phyloP scores from a whole-genome alignment of 2,888 invertebrate genomes.

The Copidosoma aretas region DNA sequence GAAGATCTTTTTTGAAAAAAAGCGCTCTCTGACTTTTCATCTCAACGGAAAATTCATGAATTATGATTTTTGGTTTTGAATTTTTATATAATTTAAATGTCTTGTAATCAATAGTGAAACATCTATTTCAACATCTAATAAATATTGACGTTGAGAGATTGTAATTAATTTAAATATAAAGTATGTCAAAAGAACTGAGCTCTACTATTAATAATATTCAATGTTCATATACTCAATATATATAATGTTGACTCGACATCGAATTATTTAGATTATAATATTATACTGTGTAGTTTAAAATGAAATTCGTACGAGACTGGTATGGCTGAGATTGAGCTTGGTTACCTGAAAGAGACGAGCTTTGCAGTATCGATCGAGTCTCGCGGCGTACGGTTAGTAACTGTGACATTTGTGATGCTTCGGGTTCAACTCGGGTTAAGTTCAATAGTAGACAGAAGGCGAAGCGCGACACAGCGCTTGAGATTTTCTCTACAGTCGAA shows the following conservation, averaged over 20 bases:
- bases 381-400: no score
- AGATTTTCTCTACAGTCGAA: background rate
- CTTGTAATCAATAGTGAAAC: background rate
- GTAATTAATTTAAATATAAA: no score
- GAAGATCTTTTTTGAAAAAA: background rate
- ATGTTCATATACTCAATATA: background rate
- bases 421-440: background rate
- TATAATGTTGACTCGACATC: background rate
- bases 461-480: no score
- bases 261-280: background rate
- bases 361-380: background rate
- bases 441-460: background rate
- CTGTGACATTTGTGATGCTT: conserved; percentile 1
- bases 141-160: no score
- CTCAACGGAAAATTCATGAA: background rate
- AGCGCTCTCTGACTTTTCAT: background rate
- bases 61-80: background rate
- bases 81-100: background rate
- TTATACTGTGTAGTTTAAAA: background rate
- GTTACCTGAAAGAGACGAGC: background rate
- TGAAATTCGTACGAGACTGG: background rate
- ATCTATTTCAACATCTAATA: no score
- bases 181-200: background rate
- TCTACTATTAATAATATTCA: background rate
- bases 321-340: background rate